Base-by-base conservation (phyloP, 2,888 invertebrate species). In the Seira musarum region DNA sequence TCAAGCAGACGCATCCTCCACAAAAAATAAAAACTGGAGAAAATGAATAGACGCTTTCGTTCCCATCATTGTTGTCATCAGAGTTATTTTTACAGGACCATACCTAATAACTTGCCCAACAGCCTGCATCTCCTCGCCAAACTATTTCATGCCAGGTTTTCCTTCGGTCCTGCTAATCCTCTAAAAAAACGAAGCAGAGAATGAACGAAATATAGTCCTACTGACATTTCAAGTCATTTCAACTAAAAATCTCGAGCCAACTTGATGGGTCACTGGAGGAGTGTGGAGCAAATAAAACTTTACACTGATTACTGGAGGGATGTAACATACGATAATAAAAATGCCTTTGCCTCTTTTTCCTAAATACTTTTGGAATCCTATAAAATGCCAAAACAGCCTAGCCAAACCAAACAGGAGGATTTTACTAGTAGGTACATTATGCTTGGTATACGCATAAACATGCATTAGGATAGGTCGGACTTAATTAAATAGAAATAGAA, bases 31-130 rank as follows among this genome's bases (percentile, higher is more conserved):
- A 24, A 6, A 63, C 17, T 2, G 53, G 74, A 57, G 66, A 65
- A 66, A 74, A 35, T 53, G 61, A 66, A 66, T 53, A 24, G 57
- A 25, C 53, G 19, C 57, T 57, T 49, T 46, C 24, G 19, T 17
- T 66, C 17, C 35, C 66, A 66, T 60, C 66, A 35, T 57, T 74
- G 66, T 15, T 66, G 66, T 66, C 74, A 66, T 74, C 74, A 65
- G n/a, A 46, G 49, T 65, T 40, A 13, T 30, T 30, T 30, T 30
- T 30, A 30, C 30, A 30, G 30, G 30, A 8, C 2, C 30, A 2
- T 30, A 30, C 30, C 30, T 30, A 30, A 30, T 30, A 30, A 30
- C 30, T 30, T 30, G 30, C 30, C 30, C 30, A 30, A 8, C 30
- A 65, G 17, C 10, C 2, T 63, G 40, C 5, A 60, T 21, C 63